Base-by-base conservation (phyloP, 2,888 invertebrate species). In the Archips xylosteana region DNA sequence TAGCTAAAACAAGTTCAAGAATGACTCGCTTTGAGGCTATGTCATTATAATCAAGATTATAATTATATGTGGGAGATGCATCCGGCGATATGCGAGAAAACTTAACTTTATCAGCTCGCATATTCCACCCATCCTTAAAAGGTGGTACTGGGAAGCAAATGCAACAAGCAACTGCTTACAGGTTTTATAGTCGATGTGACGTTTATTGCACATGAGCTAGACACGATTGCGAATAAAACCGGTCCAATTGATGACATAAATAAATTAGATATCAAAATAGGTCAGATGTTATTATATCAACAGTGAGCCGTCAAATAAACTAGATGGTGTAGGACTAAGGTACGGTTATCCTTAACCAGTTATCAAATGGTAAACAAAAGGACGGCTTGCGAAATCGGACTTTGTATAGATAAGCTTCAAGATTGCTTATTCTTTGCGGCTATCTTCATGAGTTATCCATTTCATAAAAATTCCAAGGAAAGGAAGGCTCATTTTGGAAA, bases 201-300 rank as follows among this genome's bases (percentile, higher is more conserved):
- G 64, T 64, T 70, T 64, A 70, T 59, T 70, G 47, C 63, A 36
- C 54, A 57, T 45, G 13, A 61, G 8, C 42, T 32, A 23, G 42
- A 54, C 32, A 57, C 32, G 57, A 0, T 9, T 23, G 57, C 12
- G 32, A 57, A 32, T 32, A 57, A 57, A 57, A 57, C 57, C 57
- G 3, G 57, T 57, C 12, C 32, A 3, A 32, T 32, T 57, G 57
- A 32, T 32, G 57, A 32, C 57, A 57, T 12, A 32, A 57, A 57
- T 57, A 32, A 32, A 9, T 57, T 32, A 0, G 32, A 23, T 57
- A 57, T 23, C 32, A 57, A 57, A 57, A 32, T 57, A 57, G 57
- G 57, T 57, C 57, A 57, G 32, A 57, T 57, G 10, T 32, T 32
- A 57, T 57, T 57, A 32, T 57, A 23, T 57, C 32, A 57, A 32